Conservation (phyloP, 2,888 invertebrate species). For the Chouioia cunea region DNA sequence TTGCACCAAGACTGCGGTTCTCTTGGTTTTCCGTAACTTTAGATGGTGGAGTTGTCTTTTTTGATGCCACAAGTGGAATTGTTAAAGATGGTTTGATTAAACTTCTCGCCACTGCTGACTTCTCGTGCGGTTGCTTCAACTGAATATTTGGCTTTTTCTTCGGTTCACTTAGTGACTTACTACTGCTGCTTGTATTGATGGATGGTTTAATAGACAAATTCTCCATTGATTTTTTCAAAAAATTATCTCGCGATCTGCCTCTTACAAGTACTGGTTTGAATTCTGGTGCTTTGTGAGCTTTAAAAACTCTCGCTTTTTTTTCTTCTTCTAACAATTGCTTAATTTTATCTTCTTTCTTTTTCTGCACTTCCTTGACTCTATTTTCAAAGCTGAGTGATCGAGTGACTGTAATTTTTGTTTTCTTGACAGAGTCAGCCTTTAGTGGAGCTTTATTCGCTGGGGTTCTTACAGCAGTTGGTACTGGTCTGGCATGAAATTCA, state of each 20-base stretch:
- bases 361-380: constrained; percentile 72
- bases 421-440: constrained; percentile 16
- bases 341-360: constrained; percentile 75
- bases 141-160: constrained; percentile 45
- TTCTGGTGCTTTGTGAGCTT: constrained; percentile 78
- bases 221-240: constrained; percentile 47
- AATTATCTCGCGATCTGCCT: constrained; percentile 57
- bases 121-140: constrained; percentile 48
- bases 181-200: constrained; percentile 7
- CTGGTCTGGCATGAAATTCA: constrained; percentile 75
- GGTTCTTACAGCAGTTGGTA: constrained; percentile 68
- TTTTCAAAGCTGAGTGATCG: constrained; percentile 74
- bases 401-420: constrained; percentile 47
- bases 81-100: constrained; percentile 34
- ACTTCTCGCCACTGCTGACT: constrained; percentile 25
- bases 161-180: background rate
- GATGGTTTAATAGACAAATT: constrained; percentile 38
- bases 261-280: constrained; percentile 68
- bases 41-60: constrained; percentile 14
- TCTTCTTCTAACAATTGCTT: constrained; percentile 73
- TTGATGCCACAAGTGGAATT: constrained; percentile 35
- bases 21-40: constrained; percentile 32
- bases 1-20: constrained; percentile 10
- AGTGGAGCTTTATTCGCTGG: constrained; percentile 38
- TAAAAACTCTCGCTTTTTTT: constrained; percentile 76